Evolutionary conservation across 1,140 invertebrate species (phyloP), one percentile per base, ranked within the genome.

Genomic region (Pollicipes pollicipes): DNA sequence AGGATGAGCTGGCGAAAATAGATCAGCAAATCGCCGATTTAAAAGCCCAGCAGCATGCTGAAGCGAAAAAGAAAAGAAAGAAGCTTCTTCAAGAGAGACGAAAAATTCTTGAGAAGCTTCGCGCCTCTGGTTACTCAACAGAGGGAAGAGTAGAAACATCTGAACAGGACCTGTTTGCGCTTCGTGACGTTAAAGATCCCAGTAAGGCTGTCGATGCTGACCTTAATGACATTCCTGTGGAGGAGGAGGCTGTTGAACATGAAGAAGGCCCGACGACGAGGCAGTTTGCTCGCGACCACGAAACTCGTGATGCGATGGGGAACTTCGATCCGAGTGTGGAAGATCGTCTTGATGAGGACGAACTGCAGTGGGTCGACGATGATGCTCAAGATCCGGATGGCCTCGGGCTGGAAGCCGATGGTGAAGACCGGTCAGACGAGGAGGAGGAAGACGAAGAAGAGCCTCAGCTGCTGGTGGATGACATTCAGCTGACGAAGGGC

Each of bases 1-100:
- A 58, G 63, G 71, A 73, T 63, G 69, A 73, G 37, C 68, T 70
- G 0, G 30, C 68, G 26, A 67, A 76, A 58, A 68, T 76, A 30
- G 66, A 76, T 27, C n/a, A 69, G 30, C 28, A 74, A 66, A 75
- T 70, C 24, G 32, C n/a, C 16, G 31, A 70, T 28, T 30, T 72
- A n/a, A 73, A 73, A 13, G 68, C 58, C 3, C 64, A 66, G 27
- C 28, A 27, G n/a, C n/a, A 66, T 10, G n/a, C 64, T 4, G 64
- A 66, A 66, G 64, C 64, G 4, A 66, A 66, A 17, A 66, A 66
- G 28, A 66, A 66, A 17, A 8, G 28, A 17, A 66, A 66, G 28
- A 66, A 66, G 28, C 64, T 66, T 21, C 64, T 66, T 10, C 16
- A 3, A 17, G 64, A 66, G 28, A 3, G 64, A n/a, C 10, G 64